These are phyloP conservation scores for Bellardia pandia DNA, from an alignment of 2,888 invertebrate species.

Conservation along the genomic window DNA sequence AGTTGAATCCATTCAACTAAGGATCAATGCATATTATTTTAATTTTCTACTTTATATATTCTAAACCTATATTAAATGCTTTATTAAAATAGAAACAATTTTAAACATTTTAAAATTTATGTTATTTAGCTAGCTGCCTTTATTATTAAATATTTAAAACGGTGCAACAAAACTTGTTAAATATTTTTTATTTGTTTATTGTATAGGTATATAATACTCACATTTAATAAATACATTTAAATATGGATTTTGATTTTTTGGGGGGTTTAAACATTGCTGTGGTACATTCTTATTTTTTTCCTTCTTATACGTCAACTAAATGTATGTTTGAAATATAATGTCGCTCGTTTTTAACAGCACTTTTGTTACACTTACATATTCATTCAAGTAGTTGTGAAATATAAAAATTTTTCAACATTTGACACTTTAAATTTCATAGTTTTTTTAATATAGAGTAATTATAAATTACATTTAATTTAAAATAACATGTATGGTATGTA, in stretches of 20 bases:
- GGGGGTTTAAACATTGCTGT: conserved; percentile 42
- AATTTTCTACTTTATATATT: too few species aligned
- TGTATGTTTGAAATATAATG: conserved; percentile 58
- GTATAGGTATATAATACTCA: conserved; percentile 72
- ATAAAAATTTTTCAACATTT: conserved; percentile 12
- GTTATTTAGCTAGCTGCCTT: conserved; percentile 54
- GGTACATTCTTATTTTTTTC: conserved; percentile 2
- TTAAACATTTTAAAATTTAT: neutral
- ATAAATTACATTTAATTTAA: conserved; percentile 36
- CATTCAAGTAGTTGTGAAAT: conserved; percentile 2
- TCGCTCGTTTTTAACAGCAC: conserved; percentile 8
- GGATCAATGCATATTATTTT: too few species aligned
- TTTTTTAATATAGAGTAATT: conserved; percentile 21
- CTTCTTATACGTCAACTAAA: conserved; percentile 38
- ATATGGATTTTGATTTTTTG: conserved; percentile 60
- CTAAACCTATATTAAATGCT: too few species aligned
- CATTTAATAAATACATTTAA: conserved; percentile 72
- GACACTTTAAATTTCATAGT: conserved; percentile 4
- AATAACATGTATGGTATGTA: conserved; percentile 2
- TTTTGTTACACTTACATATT: neutral
- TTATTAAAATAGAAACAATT: neutral
- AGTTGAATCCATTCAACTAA: too few species aligned
- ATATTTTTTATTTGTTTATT: conserved; percentile 50
- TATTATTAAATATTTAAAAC: conserved; percentile 49
- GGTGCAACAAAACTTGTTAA: conserved; percentile 55